phyloP scores from a whole-genome alignment of 2,888 invertebrate species.

The Oligia fasciuncula region DNA sequence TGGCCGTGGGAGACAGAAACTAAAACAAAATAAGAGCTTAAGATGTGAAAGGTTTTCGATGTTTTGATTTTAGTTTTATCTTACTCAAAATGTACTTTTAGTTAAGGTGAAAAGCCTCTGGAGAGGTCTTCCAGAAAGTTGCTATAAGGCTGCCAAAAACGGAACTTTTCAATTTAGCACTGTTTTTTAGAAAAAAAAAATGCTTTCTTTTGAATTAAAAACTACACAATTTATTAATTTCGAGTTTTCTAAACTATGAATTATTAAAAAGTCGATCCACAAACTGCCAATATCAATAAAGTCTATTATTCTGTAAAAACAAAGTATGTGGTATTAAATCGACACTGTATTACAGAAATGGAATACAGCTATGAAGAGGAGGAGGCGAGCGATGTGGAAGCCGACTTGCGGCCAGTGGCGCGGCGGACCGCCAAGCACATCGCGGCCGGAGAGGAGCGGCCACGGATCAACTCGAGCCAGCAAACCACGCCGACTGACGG shows the following conservation, averaged over 20 bases:
- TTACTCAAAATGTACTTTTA: not conserved
- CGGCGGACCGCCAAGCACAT: constrained; percentile 91
- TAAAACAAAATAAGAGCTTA: not conserved
- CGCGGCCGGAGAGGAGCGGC: constrained; percentile 91
- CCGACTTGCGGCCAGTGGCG: constrained; percentile 82
- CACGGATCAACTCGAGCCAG: constrained; percentile 89
- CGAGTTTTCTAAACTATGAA: not conserved
- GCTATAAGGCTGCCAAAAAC: not conserved
- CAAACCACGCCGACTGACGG: constrained; percentile 88
- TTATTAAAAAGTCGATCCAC: not conserved
- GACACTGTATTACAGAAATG: constrained; percentile 77
- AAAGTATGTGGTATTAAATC: not conserved
- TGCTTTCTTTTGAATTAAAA: not conserved
- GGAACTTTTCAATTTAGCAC: not conserved
- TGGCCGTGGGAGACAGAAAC: too few species aligned
- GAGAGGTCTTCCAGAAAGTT: not conserved
- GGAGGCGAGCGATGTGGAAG: constrained; percentile 82
- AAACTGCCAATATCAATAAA: not conserved
- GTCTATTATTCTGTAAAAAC: not conserved
- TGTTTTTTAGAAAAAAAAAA: not conserved
- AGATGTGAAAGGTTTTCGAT: not conserved
- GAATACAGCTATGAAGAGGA: constrained; percentile 86
- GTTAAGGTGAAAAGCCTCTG: not conserved
- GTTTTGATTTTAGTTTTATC: not conserved
- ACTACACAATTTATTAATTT: not conserved